Conservation (phyloP, 2,113 vertebrate species). For the Lagenorhynchus albirostris region DNA sequence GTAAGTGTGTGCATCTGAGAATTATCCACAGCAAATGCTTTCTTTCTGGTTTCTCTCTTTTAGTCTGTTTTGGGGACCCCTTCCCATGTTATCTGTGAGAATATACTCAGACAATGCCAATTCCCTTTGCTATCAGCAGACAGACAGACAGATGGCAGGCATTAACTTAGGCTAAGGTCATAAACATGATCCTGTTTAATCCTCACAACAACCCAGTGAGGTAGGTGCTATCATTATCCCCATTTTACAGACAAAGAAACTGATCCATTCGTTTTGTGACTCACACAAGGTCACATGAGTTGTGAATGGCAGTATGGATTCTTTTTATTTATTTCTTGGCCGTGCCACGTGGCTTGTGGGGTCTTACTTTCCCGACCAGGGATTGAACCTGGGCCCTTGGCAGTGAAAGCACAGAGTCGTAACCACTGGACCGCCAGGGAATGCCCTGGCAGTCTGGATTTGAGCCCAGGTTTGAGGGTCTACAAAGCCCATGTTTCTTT, state of each 20-base stretch:
- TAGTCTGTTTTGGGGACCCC: background rate
- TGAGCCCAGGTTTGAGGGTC: background rate
- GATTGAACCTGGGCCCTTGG: background rate
- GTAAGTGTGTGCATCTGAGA: background rate
- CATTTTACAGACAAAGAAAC: constrained; percentile 23
- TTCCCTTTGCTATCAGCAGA: background rate
- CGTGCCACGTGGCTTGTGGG: background rate
- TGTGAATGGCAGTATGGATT: background rate
- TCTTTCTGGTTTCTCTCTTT: background rate
- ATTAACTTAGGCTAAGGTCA: background rate
- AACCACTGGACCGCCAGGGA: background rate
- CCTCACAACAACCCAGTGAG: background rate
- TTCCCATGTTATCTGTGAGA: background rate
- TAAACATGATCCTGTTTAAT: background rate
- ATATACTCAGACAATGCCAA: background rate
- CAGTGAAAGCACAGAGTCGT: background rate
- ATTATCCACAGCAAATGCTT: background rate
- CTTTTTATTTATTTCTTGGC: background rate
- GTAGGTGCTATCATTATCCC: constrained; percentile 15
- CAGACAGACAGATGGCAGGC: background rate
- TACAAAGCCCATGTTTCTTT: background rate
- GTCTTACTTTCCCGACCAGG: background rate
- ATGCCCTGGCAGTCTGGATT: background rate
- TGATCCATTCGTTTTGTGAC: background rate
- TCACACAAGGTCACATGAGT: background rate